Percentiles rank a stretch among this genome's conserved stretches.
These are phyloP conservation scores for Anoplolepis gracilipes DNA, from an alignment of 1,140 invertebrate species.

Conservation along the genomic window DNA sequence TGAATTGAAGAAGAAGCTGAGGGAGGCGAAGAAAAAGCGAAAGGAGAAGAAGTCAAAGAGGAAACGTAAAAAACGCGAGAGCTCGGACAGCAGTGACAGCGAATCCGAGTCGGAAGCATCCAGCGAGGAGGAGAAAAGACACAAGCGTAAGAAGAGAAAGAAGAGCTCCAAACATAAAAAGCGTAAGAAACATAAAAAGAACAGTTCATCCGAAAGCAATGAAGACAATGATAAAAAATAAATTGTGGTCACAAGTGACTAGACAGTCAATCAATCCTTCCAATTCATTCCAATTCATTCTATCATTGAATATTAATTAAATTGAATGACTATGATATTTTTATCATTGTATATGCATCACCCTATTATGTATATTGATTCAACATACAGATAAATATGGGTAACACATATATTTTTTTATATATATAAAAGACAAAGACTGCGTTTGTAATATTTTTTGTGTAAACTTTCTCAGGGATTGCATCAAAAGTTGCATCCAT, in stretches of 20 bases:
- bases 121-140: constrained; percentile 73
- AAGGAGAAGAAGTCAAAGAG: constrained; percentile 86
- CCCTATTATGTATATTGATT: background rate
- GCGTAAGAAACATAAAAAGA: constrained; percentile 81
- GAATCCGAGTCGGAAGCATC: constrained; percentile 74
- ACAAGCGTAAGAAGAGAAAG: constrained; percentile 80
- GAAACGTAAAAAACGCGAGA: constrained; percentile 74
- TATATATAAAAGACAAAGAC: too few species aligned
- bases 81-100: constrained; percentile 69
- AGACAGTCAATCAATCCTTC: background rate
- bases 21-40: constrained; percentile 86
- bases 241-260: background rate
- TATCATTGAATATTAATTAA: background rate
- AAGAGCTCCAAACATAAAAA: constrained; percentile 82
- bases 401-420: background rate
- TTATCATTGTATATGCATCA: background rate
- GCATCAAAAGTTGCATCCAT: background rate
- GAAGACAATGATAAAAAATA: constrained; percentile 49
- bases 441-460: background rate
- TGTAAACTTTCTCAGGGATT: background rate
- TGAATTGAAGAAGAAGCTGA: constrained; percentile 89
- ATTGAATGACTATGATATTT: background rate
- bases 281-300: background rate
- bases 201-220: constrained; percentile 74
- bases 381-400: background rate